A percentile compares a stretch with the other conserved stretches of the same genome.
Evolutionary conservation across 2,113 vertebrate genomes (phyloP).

Genomic region (Macheiramphus alcinus): DNA sequence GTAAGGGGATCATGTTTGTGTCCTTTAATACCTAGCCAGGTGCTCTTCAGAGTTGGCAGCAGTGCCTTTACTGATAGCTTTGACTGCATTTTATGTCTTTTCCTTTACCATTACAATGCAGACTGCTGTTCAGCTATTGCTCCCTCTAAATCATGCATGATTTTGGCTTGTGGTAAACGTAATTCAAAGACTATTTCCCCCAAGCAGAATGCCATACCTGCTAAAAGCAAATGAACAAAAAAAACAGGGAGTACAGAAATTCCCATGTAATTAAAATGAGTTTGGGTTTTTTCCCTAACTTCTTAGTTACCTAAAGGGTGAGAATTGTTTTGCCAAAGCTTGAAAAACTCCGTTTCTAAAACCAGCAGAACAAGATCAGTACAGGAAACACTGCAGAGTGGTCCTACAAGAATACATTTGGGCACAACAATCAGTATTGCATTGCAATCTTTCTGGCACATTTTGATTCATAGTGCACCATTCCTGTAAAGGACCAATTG

Average conservation of each 20-base stretch:
- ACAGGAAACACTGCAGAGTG: not conserved
- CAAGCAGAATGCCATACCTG: not conserved
- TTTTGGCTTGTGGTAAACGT: not conserved
- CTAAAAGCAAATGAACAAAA: not conserved
- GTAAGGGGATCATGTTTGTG: slow-evolving; percentile 70
- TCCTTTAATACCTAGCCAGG: slow-evolving; percentile 74
- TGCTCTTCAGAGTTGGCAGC: slow-evolving; percentile 69
- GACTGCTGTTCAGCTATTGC: not conserved
- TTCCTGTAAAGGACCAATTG: not conserved
- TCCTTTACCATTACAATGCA: slow-evolving; percentile 24
- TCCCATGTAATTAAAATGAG: not conserved
- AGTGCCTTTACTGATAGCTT: slow-evolving; percentile 23
- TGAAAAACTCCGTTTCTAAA: not conserved
- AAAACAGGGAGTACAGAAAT: not conserved
- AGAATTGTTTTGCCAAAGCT: not conserved
- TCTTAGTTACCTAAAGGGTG: not conserved
- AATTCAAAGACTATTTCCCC: not conserved
- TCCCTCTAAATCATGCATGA: not conserved
- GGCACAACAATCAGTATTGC: not conserved
- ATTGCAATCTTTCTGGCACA: not conserved
- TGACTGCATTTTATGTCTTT: slow-evolving; percentile 50
- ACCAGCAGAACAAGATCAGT: not conserved
- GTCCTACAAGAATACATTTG: not conserved
- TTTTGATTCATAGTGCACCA: not conserved
- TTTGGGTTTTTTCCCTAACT: not conserved